These are phyloP conservation scores for Eubasilissa regina DNA, from an alignment of 1,140 invertebrate species.

Conservation along the genomic window DNA sequence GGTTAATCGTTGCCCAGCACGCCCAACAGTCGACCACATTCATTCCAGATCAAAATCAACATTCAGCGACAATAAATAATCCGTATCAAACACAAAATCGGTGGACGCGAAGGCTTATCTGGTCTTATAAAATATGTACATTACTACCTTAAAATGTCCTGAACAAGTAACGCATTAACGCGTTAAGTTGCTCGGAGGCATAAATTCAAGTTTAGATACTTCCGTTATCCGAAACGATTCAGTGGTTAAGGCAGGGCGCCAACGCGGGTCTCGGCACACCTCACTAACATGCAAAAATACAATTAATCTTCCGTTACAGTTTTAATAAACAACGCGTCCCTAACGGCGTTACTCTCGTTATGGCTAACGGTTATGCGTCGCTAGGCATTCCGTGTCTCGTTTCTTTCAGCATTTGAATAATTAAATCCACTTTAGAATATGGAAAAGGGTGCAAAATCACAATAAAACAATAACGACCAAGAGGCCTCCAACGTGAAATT, in stretches of 20 bases:
- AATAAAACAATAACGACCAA: not conserved
- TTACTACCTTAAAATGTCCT: slow-evolving; percentile 4
- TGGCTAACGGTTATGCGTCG: slow-evolving; percentile 54
- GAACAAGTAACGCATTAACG: slow-evolving; percentile 26
- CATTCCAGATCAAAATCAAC: slow-evolving; percentile 21
- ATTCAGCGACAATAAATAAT: slow-evolving; percentile 27
- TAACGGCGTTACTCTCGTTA: slow-evolving; percentile 49
- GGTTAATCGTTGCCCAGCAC: slow-evolving; percentile 22
- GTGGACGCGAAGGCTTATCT: slow-evolving; percentile 29
- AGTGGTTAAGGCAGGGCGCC: slow-evolving; percentile 42
- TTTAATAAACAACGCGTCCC: slow-evolving; percentile 45
- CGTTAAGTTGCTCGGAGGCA: slow-evolving; percentile 7
- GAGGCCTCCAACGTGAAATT: too few relatives aligned
- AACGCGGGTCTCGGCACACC: slow-evolving; percentile 35
- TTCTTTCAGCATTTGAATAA: slow-evolving; percentile 15
- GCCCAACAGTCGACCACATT: slow-evolving; percentile 8
- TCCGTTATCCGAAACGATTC: slow-evolving; percentile 40
- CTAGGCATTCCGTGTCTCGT: slow-evolving; percentile 28
- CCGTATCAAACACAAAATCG: slow-evolving; percentile 23
- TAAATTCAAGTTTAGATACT: slow-evolving; percentile 35
- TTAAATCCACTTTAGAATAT: slow-evolving; percentile 21
- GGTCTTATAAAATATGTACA: slow-evolving; percentile 22
- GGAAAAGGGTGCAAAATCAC: not conserved
- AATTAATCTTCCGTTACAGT: slow-evolving; percentile 56
- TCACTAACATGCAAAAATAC: slow-evolving; percentile 57